A percentile compares a stretch with the other conserved stretches of the same genome.
phyloP scores from a whole-genome alignment of 2,888 invertebrate genomes.

The Pherbina coryleti region DNA sequence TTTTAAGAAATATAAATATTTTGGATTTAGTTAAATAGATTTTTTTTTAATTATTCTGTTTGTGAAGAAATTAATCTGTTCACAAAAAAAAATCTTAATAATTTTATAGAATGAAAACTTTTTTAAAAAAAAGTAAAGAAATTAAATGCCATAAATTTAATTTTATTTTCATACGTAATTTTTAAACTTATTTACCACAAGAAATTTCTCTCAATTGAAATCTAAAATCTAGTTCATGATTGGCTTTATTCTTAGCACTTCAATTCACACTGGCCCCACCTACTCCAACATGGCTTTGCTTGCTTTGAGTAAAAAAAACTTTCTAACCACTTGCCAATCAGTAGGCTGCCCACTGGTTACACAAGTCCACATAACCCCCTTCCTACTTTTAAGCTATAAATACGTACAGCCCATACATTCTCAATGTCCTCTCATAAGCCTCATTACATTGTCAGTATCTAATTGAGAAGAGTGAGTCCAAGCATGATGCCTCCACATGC shows the following conservation, averaged over 20 bases:
- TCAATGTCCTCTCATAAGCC: neutral
- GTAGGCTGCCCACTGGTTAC: neutral
- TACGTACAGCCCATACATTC: neutral
- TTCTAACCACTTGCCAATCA: constrained; percentile 14
- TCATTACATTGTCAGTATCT: neutral
- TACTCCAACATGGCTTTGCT: neutral
- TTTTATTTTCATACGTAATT: too few species aligned
- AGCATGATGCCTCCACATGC: neutral
- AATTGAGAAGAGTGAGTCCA: neutral
- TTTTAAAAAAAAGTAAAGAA: too few species aligned
- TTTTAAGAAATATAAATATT: too few species aligned
- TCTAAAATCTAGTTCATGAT: neutral
- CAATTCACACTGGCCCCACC: neutral
- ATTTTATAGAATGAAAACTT: too few species aligned
- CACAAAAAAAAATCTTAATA: too few species aligned
- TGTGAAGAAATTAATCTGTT: too few species aligned
- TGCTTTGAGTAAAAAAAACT: constrained; percentile 18
- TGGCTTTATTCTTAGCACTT: neutral
- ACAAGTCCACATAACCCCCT: neutral
- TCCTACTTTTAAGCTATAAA: neutral
- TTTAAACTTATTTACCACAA: too few species aligned
- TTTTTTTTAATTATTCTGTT: too few species aligned
- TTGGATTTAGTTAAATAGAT: too few species aligned
- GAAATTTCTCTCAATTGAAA: neutral
- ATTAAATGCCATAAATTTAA: too few species aligned